Base-by-base conservation (phyloP, 2,797 vertebrate species). In the Acipenser oxyrinchus region DNA sequence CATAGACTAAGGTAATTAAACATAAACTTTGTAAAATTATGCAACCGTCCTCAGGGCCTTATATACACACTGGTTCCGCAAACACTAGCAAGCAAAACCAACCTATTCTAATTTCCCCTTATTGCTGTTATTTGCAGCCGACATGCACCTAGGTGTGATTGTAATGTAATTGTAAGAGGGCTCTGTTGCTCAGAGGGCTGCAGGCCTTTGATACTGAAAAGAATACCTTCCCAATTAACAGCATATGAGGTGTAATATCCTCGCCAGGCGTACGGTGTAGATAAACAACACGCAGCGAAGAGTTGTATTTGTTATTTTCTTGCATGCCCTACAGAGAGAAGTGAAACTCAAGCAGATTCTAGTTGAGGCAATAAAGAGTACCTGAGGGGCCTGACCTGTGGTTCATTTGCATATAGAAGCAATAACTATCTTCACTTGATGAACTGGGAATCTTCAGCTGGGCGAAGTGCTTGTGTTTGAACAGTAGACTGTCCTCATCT, bases 171-270 rank as follows among this genome's bases (percentile, higher is more conserved):
- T 37, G 15, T 18, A 37, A 62, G 48, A 62, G 60, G 60, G 18
- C 60, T 62, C 8, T 9, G 7, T 48, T 37, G 18, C 60, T 62
- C 60, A 23, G 60, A 62, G 48, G 48, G 12, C 10, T 37, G n/a
- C 11, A 48, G 10, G 18, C 13, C 8, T 62, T 15, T 48, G 18
- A 13, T 10, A 8, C 18, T 13, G 37, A 62, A 18, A 10, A 12
- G 18, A 37, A 48, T 62, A 18, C 48, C 60, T 62, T 37, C 11
- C 60, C 18, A 62, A 62, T 62, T 62, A 62, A 62, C 60, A 62
- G 15, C n/a, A 7, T 7, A 7, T 11, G 23, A 18, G 13, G 60
- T n/a, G 12, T 18, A 62, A 37, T 8, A 37, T 62, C 60, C 48
- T 10, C 15, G 3, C 1, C 11, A 18, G 13, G 10, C 18, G 10